These are phyloP conservation scores for Drosophila maculinotata DNA, from an alignment of 2,888 invertebrate genomes.

Conservation along the genomic window DNA sequence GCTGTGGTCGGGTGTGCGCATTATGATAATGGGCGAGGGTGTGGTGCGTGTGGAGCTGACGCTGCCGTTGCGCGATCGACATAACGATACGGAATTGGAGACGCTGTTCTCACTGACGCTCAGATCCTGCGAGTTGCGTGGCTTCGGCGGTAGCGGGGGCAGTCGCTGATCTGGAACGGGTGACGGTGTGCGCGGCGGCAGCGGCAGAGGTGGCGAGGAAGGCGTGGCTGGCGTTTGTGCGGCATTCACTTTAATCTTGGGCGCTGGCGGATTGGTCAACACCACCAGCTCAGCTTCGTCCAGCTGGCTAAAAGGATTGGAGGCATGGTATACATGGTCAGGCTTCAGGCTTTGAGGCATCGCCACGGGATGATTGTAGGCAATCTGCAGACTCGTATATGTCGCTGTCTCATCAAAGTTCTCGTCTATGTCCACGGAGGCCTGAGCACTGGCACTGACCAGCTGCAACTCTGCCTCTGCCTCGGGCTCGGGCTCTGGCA, in stretches of 20 bases:
- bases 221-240: slow-evolving; percentile 81
- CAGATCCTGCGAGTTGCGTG: slow-evolving; percentile 87
- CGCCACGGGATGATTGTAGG: slow-evolving; percentile 93
- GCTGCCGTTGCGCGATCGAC: slow-evolving; percentile 74
- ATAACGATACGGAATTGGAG: slow-evolving; percentile 69
- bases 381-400: slow-evolving; percentile 93
- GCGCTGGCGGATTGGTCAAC: slow-evolving; percentile 85
- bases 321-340: slow-evolving; percentile 40
- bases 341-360: slow-evolving; percentile 84
- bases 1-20: slow-evolving; percentile 85
- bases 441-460: slow-evolving; percentile 71
- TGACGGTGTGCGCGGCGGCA: slow-evolving; percentile 78
- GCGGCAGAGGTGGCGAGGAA: slow-evolving; percentile 71
- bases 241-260: slow-evolving; percentile 85
- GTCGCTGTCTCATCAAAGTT: slow-evolving; percentile 92
- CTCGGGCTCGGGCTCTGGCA: slow-evolving; percentile 39
- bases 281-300: slow-evolving; percentile 85
- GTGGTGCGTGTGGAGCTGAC: slow-evolving; percentile 80
- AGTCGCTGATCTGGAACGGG: slow-evolving; percentile 87
- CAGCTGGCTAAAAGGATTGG: slow-evolving; percentile 72
- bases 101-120: slow-evolving; percentile 63
- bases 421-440: slow-evolving; percentile 86
- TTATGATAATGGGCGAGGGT: slow-evolving; percentile 84
- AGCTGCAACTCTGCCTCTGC: slow-evolving; percentile 32
- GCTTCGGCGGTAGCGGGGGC: slow-evolving; percentile 93